These are phyloP conservation scores for Balaeniceps rex DNA, from an alignment of 2,113 vertebrate genomes.

Conservation along the genomic window DNA sequence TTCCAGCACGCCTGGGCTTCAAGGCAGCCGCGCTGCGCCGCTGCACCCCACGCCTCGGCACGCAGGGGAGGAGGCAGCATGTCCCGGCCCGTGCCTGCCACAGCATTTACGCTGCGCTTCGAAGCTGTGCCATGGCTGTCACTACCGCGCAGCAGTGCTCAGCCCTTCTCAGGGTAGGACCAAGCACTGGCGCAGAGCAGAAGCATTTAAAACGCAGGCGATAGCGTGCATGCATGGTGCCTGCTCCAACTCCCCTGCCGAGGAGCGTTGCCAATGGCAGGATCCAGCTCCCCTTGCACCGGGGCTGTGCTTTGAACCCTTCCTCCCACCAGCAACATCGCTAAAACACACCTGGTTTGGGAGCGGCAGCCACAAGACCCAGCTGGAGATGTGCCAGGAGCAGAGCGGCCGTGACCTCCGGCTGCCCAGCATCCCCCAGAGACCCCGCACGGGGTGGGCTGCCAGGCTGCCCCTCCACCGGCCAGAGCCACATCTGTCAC, in stretches of 20 bases:
- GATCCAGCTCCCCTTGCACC: neutral
- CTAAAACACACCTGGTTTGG: neutral
- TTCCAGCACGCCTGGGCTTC: neutral
- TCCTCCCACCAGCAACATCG: neutral
- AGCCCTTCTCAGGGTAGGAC: neutral
- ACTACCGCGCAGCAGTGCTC: neutral
- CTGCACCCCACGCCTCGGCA: neutral
- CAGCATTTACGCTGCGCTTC: fast-evolving
- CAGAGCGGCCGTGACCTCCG: neutral
- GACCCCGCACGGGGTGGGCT: neutral
- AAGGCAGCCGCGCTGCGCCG: fast-evolving
- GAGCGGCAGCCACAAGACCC: neutral
- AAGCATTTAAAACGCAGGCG: neutral
- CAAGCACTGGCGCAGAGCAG: neutral
- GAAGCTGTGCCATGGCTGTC: neutral
- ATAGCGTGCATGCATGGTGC: fast-evolving
- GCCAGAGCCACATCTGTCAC: neutral
- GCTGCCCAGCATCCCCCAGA: neutral
- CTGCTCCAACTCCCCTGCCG: neutral
- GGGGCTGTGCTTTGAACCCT: neutral
- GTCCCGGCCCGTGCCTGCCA: neutral
- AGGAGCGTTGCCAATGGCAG: neutral
- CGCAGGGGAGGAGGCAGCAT: neutral
- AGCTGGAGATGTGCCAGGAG: neutral
- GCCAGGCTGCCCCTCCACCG: fast-evolving